These are phyloP conservation scores for Gambusia holbrooki DNA, from an alignment of 2,113 vertebrate species.

Conservation along the genomic window DNA sequence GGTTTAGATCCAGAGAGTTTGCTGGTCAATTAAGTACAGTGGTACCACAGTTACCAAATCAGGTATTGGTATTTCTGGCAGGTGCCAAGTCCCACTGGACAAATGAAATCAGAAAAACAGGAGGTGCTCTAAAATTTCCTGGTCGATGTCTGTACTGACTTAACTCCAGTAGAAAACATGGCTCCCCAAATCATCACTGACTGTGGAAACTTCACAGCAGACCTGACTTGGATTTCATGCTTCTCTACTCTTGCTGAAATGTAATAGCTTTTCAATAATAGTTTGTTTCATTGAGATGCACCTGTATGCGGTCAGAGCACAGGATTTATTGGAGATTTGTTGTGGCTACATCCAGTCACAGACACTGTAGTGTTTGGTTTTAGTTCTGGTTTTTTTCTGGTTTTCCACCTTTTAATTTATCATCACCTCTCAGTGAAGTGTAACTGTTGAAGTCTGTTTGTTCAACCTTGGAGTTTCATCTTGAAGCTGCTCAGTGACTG, in stretches of 20 bases:
- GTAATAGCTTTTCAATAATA: too few species aligned
- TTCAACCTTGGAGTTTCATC: conserved; percentile 17
- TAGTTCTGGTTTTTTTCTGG: not conserved
- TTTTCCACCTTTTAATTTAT: conserved; percentile 6
- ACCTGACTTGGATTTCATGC: too few species aligned
- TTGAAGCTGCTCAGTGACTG: conserved; percentile 9
- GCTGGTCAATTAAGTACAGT: not conserved
- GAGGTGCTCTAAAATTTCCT: not conserved
- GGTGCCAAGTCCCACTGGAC: not conserved
- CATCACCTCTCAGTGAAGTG: conserved; percentile 19
- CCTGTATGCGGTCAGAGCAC: not conserved
- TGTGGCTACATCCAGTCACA: conserved; percentile 2
- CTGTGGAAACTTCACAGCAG: not conserved
- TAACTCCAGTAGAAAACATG: not conserved
- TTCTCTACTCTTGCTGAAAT: too few species aligned
- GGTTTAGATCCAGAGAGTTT: not conserved
- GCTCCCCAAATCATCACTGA: not conserved
- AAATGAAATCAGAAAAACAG: not conserved
- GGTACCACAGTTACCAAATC: not conserved
- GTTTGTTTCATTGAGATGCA: not conserved
- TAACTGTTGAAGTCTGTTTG: conserved; percentile 11
- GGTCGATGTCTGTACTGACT: not conserved
- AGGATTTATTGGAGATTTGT: not conserved
- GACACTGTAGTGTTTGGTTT: not conserved
- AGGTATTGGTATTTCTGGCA: not conserved